phyloP scores from a whole-genome alignment of 2,888 invertebrate genomes.

The Leptinotarsa rubiginosa region DNA sequence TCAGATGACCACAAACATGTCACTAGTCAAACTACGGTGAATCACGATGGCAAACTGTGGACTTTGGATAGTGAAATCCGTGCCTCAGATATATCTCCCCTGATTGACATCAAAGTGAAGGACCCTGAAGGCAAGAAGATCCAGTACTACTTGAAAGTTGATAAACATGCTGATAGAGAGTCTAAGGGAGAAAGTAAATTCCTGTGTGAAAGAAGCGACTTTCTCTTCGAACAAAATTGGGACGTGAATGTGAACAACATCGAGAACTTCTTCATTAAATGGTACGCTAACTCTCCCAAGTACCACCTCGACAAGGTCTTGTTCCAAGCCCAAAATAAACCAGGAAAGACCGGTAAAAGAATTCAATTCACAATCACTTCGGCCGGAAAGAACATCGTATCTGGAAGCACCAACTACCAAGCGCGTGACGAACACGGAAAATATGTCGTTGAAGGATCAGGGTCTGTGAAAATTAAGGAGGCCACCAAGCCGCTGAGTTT shows the following conservation, averaged over 20 bases:
- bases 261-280: constrained; percentile 75
- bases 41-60: constrained; percentile 73
- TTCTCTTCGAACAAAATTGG: constrained; percentile 69
- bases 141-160: constrained; percentile 65
- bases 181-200: constrained; percentile 70
- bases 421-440: constrained; percentile 79
- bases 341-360: constrained; percentile 71
- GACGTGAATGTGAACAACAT: constrained; percentile 71
- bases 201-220: constrained; percentile 58
- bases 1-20: constrained; percentile 55
- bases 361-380: constrained; percentile 75
- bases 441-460: constrained; percentile 80
- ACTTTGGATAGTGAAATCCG: constrained; percentile 69
- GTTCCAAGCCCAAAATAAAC: constrained; percentile 73
- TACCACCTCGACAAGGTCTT: constrained; percentile 75
- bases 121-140: constrained; percentile 67
- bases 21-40: constrained; percentile 66
- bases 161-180: constrained; percentile 70
- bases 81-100: constrained; percentile 69
- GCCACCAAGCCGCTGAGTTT: constrained; percentile 79
- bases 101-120: constrained; percentile 70
- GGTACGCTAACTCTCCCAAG: constrained; percentile 74
- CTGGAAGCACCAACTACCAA: constrained; percentile 79
- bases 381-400: constrained; percentile 74
- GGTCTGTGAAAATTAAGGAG: constrained; percentile 77